These are phyloP conservation scores for Eulithis prunata DNA, from an alignment of 2,888 invertebrate genomes.

Conservation along the genomic window DNA sequence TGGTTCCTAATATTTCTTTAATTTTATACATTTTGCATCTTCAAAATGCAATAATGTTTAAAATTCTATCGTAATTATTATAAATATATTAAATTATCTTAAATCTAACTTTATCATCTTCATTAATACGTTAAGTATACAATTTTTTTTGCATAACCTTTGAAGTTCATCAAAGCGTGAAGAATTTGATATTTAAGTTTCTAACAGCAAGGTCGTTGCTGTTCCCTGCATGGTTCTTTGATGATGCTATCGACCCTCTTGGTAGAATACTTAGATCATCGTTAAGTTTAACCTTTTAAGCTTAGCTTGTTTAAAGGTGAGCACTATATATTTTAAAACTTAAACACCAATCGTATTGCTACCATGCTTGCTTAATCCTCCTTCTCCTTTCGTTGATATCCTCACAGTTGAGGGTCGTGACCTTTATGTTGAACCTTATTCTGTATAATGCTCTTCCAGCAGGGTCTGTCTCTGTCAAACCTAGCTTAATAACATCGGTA, in stretches of 20 bases:
- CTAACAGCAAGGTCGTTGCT: slow-evolving; percentile 56
- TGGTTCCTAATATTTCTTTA: too few species aligned
- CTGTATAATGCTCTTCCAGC: too few species aligned
- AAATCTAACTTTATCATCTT: not conserved
- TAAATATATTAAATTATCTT: too few species aligned
- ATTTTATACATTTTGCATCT: too few species aligned
- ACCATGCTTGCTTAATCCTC: not conserved
- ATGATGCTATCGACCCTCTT: slow-evolving; percentile 31
- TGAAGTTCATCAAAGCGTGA: slow-evolving; percentile 38
- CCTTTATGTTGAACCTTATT: too few species aligned
- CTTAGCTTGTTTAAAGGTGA: slow-evolving; percentile 15
- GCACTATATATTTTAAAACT: slow-evolving; percentile 8
- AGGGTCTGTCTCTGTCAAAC: not conserved
- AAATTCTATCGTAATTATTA: too few species aligned
- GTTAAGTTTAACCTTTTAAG: slow-evolving; percentile 18
- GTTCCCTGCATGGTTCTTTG: slow-evolving; percentile 51
- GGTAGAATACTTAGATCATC: slow-evolving; percentile 23
- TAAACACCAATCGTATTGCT: slow-evolving; percentile 11
- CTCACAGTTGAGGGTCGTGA: too few species aligned
- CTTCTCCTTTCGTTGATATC: too few species aligned
- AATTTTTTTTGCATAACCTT: slow-evolving; percentile 28
- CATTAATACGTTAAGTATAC: slow-evolving; percentile 4
- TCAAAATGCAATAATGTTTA: too few species aligned
- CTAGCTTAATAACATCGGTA: not conserved
- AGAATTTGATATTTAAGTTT: slow-evolving; percentile 39